A percentile compares a stretch with the other conserved stretches of the same genome.
phyloP scores from a whole-genome alignment of 2,888 invertebrate genomes.

The Scelioninae gen. 1 region DNA sequence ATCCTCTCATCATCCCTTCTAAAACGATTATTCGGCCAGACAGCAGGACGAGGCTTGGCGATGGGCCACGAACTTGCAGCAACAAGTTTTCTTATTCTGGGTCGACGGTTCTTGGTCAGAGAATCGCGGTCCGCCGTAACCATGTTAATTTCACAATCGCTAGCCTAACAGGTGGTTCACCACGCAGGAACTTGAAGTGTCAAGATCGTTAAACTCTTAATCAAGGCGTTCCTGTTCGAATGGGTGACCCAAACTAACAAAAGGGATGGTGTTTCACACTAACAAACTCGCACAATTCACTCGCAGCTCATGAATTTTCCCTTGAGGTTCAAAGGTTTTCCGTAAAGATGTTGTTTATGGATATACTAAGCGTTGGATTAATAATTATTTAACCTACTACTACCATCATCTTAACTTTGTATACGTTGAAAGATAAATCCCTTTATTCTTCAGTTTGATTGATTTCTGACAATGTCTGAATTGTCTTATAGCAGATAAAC shows the following conservation, averaged over 20 bases:
- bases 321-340: too few relatives aligned
- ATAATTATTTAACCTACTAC: too few relatives aligned
- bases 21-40: constrained; percentile 72
- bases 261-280: background rate
- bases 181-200: constrained; percentile 36
- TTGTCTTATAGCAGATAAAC: too few relatives aligned
- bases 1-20: constrained; percentile 11
- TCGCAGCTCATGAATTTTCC: too few relatives aligned
- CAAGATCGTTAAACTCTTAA: constrained; percentile 45
- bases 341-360: too few relatives aligned
- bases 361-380: too few relatives aligned
- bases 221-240: constrained; percentile 21
- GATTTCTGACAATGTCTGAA: too few relatives aligned
- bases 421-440: too few relatives aligned
- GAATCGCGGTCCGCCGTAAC: constrained; percentile 64
- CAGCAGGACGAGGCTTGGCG: constrained; percentile 76
- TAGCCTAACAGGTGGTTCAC: constrained; percentile 78
- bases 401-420: too few relatives aligned
- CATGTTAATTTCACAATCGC: constrained; percentile 77
- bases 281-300: too few relatives aligned
- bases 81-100: constrained; percentile 82
- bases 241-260: constrained; percentile 16
- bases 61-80: constrained; percentile 78
- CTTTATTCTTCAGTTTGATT: too few relatives aligned
- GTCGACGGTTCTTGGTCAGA: constrained; percentile 69